phyloP scores from a whole-genome alignment of 2,113 vertebrate species.

The Nothoprocta pentlandii region DNA sequence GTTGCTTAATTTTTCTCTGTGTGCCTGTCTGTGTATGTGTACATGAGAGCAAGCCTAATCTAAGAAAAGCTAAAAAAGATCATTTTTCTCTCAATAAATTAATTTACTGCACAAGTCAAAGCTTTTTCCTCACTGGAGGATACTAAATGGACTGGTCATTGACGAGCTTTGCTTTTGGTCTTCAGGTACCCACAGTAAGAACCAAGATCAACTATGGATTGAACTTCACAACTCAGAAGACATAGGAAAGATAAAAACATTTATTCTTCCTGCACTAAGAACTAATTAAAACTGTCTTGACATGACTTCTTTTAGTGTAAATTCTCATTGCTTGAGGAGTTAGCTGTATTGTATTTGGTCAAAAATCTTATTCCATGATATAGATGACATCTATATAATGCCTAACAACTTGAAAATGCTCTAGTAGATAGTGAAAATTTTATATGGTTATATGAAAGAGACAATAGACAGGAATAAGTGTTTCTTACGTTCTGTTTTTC shows the following conservation, averaged over 20 bases:
- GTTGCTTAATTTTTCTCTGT: neutral
- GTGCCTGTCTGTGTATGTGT: neutral
- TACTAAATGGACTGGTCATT: neutral
- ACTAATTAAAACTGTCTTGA: neutral
- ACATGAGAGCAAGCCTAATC: neutral
- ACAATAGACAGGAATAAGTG: neutral
- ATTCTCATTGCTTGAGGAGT: neutral
- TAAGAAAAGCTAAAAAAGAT: neutral
- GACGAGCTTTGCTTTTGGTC: neutral
- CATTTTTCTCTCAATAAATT: neutral
- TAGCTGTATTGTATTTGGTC: neutral
- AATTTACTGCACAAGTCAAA: neutral
- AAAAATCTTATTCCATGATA: neutral
- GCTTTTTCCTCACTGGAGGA: neutral
- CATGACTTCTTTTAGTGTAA: neutral
- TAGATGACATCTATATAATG: neutral
- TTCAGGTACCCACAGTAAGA: neutral
- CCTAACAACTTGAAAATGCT: neutral
- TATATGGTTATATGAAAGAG: neutral
- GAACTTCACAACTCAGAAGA: neutral
- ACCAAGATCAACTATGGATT: neutral
- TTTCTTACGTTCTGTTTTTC: neutral
- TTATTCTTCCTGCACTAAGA: neutral
- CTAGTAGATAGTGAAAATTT: neutral
- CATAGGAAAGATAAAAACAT: neutral